phyloP scores from a whole-genome alignment of 1,140 invertebrate species.

The Neotoxoptera formosana region DNA sequence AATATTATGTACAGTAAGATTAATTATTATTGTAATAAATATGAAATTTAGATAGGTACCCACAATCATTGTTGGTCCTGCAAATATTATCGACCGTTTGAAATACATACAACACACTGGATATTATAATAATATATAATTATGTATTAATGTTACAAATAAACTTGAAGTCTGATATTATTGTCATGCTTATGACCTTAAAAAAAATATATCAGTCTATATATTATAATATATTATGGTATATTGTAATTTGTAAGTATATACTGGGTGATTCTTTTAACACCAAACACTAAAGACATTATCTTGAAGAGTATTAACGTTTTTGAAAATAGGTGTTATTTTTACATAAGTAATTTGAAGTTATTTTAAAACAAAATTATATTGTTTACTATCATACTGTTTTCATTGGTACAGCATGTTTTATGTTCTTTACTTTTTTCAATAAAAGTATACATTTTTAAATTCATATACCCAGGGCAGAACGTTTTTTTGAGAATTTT shows the following conservation, averaged over 20 bases:
- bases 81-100: neutral
- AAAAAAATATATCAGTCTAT: neutral
- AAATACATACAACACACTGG: neutral
- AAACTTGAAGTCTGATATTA: neutral
- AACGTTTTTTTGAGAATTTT: no score
- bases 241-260: no score
- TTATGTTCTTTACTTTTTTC: no score
- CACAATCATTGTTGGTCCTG: neutral
- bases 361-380: neutral
- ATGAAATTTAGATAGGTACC: neutral
- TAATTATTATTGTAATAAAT: neutral
- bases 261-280: neutral
- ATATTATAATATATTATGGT: neutral
- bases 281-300: neutral
- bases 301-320: neutral
- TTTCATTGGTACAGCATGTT: neutral
- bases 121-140: slow-evolving; percentile 21
- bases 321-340: neutral
- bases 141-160: neutral
- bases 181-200: slow-evolving; percentile 3
- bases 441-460: no score
- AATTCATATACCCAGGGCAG: no score
- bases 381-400: neutral
- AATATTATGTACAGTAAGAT: neutral
- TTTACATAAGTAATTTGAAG: neutral